These are phyloP conservation scores for Sylvia borin DNA, from an alignment of 2,797 vertebrate species.

Conservation along the genomic window DNA sequence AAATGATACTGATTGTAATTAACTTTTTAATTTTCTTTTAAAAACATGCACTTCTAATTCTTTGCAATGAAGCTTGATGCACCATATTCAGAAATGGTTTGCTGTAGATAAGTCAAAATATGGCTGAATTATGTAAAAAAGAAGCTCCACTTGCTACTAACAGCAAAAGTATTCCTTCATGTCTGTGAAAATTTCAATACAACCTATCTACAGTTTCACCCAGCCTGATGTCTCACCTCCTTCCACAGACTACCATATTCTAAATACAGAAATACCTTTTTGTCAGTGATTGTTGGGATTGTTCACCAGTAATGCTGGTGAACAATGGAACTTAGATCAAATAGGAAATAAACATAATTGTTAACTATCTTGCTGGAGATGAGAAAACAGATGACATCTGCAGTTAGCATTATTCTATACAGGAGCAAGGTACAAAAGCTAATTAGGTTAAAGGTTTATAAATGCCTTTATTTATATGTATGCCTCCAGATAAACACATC, in stretches of 20 bases:
- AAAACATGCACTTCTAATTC: not conserved
- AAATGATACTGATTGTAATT: not conserved
- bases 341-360: conserved; percentile 21
- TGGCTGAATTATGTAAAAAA: not conserved
- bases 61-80: not conserved
- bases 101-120: not conserved
- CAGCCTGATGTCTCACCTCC: not conserved
- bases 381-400: conserved; percentile 2
- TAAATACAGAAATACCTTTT: not conserved
- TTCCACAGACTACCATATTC: not conserved
- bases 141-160: not conserved
- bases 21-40: not conserved
- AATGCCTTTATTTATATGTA: not conserved
- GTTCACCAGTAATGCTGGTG: not conserved
- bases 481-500: not conserved
- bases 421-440: not conserved
- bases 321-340: not conserved
- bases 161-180: not conserved
- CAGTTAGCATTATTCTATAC: not conserved
- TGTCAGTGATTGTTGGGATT: not conserved
- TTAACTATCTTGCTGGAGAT: conserved; percentile 8
- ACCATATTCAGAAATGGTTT: not conserved
- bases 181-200: not conserved
- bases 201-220: not conserved
- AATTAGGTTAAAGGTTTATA: not conserved